Evolutionary conservation across 2,888 invertebrate genomes (phyloP).

Genomic region (Drosophila paramelanica): DNA sequence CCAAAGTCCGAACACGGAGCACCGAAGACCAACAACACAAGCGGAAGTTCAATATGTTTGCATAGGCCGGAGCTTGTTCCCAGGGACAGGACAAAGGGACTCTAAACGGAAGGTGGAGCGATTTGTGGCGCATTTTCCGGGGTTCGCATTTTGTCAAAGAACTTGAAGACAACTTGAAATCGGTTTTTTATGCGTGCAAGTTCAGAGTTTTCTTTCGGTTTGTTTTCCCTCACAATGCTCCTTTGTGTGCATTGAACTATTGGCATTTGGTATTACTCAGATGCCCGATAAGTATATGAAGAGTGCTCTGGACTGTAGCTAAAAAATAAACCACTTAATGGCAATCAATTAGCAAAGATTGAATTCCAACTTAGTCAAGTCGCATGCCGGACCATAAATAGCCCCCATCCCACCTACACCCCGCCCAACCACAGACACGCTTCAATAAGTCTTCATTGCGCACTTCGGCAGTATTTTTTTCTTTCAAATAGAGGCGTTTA

Average conservation of each 20-base stretch:
- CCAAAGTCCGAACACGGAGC: slow-evolving; percentile 36
- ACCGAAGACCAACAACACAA: slow-evolving; percentile 47
- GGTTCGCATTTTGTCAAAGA: slow-evolving; percentile 38
- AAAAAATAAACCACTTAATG: slow-evolving; percentile 65
- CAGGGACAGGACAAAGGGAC: slow-evolving; percentile 37
- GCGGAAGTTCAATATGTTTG: slow-evolving; percentile 80
- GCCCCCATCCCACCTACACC: neutral
- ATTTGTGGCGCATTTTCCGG: slow-evolving; percentile 57
- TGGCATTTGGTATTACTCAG: slow-evolving; percentile 51
- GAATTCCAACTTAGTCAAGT: slow-evolving; percentile 45
- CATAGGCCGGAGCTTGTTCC: slow-evolving; percentile 55
- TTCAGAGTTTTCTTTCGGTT: slow-evolving; percentile 34
- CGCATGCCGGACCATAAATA: slow-evolving; percentile 35
- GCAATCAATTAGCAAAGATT: slow-evolving; percentile 75
- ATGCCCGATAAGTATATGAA: slow-evolving; percentile 31
- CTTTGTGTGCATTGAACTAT: slow-evolving; percentile 53
- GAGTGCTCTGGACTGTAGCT: slow-evolving; percentile 1
- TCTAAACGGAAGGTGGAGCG: slow-evolving; percentile 51
- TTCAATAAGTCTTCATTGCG: slow-evolving; percentile 39
- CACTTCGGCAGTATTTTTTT: slow-evolving; percentile 26
- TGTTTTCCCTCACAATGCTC: slow-evolving; percentile 39
- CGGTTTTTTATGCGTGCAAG: slow-evolving; percentile 47
- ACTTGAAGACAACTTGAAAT: slow-evolving; percentile 46
- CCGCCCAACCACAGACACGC: neutral
- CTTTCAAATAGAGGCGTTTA: slow-evolving; percentile 35